Evolutionary conservation across 2,888 invertebrate species (phyloP).

Genomic region (Nemotelus nigrinus): DNA sequence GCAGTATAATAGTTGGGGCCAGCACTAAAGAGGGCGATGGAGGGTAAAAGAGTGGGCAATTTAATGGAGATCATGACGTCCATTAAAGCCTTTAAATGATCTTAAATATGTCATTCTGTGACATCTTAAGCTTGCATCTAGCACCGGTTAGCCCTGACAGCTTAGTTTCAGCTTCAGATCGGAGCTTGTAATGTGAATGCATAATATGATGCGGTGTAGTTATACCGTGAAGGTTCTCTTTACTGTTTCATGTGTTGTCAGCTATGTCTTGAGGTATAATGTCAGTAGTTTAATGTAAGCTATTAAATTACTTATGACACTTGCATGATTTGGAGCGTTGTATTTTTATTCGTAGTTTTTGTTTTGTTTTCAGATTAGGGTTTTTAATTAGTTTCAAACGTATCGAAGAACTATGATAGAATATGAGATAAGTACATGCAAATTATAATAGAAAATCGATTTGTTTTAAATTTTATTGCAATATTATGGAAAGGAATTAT

Average conservation of each 20-base stretch:
- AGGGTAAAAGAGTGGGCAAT: background rate
- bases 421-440: no score
- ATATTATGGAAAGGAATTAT: no score
- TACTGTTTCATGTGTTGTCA: background rate
- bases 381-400: no score
- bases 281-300: conserved; percentile 4
- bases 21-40: background rate
- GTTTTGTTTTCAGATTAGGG: no score
- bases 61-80: conserved; percentile 20
- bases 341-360: background rate
- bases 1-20: conserved; percentile 3
- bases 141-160: conserved; percentile 27
- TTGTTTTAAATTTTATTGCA: no score
- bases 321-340: conserved; percentile 30
- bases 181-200: no score
- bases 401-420: no score
- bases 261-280: conserved; percentile 15
- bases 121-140: conserved; percentile 20
- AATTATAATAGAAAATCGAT: no score
- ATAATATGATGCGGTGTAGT: background rate
- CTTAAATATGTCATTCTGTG: conserved; percentile 40
- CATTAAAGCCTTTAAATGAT: conserved; percentile 34
- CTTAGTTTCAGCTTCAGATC: no score
- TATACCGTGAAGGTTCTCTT: conserved; percentile 21
- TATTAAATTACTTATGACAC: conserved; percentile 24